These are phyloP conservation scores for Psophia crepitans DNA, from an alignment of 2,113 vertebrate genomes.

Conservation along the genomic window DNA sequence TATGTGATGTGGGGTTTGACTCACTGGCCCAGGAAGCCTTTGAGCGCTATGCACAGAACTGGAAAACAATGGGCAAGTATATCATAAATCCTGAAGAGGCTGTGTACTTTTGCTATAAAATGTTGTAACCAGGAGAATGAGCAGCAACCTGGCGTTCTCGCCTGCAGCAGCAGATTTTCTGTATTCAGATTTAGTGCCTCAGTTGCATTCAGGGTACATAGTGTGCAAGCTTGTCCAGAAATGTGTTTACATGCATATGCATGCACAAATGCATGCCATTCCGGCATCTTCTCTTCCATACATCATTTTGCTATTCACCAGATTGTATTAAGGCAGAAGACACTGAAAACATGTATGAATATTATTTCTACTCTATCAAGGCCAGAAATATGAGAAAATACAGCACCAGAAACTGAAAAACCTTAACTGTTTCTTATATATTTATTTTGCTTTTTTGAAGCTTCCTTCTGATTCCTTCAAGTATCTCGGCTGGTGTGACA, in stretches of 20 bases:
- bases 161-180: background rate
- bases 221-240: background rate
- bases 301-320: background rate
- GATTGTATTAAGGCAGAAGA: background rate
- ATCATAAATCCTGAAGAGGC: background rate
- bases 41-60: background rate
- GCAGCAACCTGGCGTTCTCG: background rate
- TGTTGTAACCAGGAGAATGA: background rate
- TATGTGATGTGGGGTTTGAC: background rate
- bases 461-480: slow-evolving; percentile 87
- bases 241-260: background rate
- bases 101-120: background rate
- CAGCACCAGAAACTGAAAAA: background rate
- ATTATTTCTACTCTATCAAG: background rate
- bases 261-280: background rate
- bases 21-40: background rate
- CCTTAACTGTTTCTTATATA: background rate
- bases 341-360: background rate
- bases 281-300: background rate
- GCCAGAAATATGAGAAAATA: background rate
- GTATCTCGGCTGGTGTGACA: slow-evolving; percentile 81
- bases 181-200: background rate
- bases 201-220: background rate
- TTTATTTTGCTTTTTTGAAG: slow-evolving; percentile 65
- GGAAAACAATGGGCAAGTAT: background rate